Evolutionary conservation across 2,888 invertebrate genomes (phyloP).

Genomic region (Anorthoa munda): DNA sequence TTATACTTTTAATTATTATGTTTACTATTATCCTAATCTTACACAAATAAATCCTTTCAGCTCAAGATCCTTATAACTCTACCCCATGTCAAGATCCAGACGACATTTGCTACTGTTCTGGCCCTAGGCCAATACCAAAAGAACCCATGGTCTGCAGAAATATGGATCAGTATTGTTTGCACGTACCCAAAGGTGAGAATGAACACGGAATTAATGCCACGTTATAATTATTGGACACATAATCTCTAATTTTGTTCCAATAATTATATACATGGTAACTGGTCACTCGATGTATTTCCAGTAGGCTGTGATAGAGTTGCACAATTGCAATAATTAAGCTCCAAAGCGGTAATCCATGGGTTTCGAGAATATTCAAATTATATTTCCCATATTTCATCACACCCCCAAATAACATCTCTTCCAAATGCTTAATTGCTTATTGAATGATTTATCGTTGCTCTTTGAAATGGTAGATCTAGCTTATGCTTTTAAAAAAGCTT

Average conservation of each 20-base stretch:
- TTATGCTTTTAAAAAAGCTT: too few species aligned
- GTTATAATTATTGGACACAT: constrained; percentile 40
- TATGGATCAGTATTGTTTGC: constrained; percentile 86
- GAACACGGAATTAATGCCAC: constrained; percentile 49
- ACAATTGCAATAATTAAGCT: too few species aligned
- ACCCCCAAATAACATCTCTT: too few species aligned
- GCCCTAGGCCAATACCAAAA: constrained; percentile 77
- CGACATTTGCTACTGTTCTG: constrained; percentile 85
- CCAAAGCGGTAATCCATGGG: too few species aligned
- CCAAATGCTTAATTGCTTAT: too few species aligned
- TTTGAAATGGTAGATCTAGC: too few species aligned
- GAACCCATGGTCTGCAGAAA: constrained; percentile 83
- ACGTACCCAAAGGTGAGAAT: constrained; percentile 87
- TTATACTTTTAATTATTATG: too few species aligned
- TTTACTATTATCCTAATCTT: background rate
- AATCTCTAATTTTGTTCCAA: constrained; percentile 34
- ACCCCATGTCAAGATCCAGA: constrained; percentile 85
- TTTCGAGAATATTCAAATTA: too few species aligned
- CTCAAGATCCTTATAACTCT: constrained; percentile 79
- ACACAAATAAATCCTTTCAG: constrained; percentile 57
- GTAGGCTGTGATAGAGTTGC: too few species aligned
- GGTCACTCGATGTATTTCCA: too few species aligned
- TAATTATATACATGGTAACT: constrained; percentile 19
- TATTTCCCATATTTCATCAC: too few species aligned
- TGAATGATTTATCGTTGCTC: too few species aligned